These are phyloP conservation scores for Arctopsyche grandis DNA, from an alignment of 1,140 invertebrate genomes.

Conservation along the genomic window DNA sequence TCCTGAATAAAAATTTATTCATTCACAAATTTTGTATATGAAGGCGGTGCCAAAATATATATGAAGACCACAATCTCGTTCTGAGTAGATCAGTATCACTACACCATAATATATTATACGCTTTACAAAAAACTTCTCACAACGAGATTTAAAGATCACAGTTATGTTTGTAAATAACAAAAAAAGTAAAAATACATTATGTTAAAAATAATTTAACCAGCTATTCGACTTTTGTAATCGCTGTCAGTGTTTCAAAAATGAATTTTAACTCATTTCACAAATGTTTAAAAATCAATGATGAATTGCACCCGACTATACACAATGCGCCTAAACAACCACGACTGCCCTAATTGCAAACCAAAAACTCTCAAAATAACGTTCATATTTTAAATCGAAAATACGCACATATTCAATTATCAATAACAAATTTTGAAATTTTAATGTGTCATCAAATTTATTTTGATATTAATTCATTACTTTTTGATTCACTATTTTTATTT, in stretches of 20 bases:
- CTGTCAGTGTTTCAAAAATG: not conserved
- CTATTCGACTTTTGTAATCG: conserved; percentile 30
- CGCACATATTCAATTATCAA: not conserved
- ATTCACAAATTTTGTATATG: conserved; percentile 33
- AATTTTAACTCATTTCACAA: not conserved
- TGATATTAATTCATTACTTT: not conserved
- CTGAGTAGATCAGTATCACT: conserved; percentile 40
- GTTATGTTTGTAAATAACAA: conserved; percentile 49
- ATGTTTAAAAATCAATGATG: conserved; percentile 6
- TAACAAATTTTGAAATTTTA: conserved; percentile 29
- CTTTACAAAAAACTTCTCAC: conserved; percentile 45
- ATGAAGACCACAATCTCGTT: conserved; percentile 53
- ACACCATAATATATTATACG: conserved; percentile 31
- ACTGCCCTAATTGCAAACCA: not conserved
- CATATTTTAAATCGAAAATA: conserved; percentile 20
- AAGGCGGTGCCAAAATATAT: conserved; percentile 49
- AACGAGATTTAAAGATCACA: conserved; percentile 52
- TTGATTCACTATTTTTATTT: conserved; percentile 23
- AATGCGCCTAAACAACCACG: not conserved
- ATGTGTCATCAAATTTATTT: not conserved
- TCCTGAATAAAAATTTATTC: conserved; percentile 45
- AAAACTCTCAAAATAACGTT: conserved; percentile 21
- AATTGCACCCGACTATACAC: not conserved
- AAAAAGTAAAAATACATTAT: conserved; percentile 31
- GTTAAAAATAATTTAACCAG: conserved; percentile 26